These are phyloP conservation scores for Zonitis immaculata DNA, from an alignment of 2,888 invertebrate species.

Conservation along the genomic window DNA sequence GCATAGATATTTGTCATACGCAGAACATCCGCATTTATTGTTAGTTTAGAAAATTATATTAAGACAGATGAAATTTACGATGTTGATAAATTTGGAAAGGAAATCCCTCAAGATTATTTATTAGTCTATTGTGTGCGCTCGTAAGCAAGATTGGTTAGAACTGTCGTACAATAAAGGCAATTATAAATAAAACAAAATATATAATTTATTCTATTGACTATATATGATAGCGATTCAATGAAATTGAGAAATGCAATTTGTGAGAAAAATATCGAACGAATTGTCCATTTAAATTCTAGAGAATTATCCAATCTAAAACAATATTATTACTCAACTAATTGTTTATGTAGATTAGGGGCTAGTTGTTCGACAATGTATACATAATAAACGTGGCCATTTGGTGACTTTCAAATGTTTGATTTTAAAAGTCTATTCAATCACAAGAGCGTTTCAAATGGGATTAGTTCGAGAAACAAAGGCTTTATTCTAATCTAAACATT, in stretches of 20 bases:
- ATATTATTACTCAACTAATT: neutral
- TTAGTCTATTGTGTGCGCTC: too few relatives aligned
- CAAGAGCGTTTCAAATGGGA: too few relatives aligned
- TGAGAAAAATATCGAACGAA: neutral
- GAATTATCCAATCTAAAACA: neutral
- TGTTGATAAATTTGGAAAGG: neutral
- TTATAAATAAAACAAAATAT: too few relatives aligned
- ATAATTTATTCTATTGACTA: too few relatives aligned
- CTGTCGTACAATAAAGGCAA: too few relatives aligned
- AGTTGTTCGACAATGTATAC: neutral
- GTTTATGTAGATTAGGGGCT: neutral
- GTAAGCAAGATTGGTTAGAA: too few relatives aligned
- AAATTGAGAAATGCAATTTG: too few relatives aligned
- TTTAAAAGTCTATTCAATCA: neutral
- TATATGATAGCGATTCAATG: too few relatives aligned
- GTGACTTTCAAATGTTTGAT: neutral
- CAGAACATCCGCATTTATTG: neutral
- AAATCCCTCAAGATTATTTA: too few relatives aligned
- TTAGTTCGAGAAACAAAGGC: too few relatives aligned
- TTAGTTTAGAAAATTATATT: neutral
- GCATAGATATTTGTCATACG: neutral
- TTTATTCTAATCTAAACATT: too few relatives aligned
- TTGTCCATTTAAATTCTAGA: neutral
- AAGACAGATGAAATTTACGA: neutral
- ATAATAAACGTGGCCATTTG: neutral